These are phyloP conservation scores for Peromyscus maniculatus DNA, from an alignment of 2,113 vertebrate species.

Conservation along the genomic window DNA sequence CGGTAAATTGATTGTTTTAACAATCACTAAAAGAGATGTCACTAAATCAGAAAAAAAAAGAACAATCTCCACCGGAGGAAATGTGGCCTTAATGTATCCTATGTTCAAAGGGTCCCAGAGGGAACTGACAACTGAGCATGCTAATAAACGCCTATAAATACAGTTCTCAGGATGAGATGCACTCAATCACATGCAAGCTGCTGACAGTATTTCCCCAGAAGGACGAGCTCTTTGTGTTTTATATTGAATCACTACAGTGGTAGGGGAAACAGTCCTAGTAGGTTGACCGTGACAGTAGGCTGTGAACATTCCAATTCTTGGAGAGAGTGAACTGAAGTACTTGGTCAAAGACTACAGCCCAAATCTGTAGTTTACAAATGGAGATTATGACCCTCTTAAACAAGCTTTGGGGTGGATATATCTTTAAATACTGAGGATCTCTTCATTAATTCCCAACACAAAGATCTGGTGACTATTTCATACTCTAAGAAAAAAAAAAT, in stretches of 20 bases:
- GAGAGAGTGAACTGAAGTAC: constrained; percentile 26
- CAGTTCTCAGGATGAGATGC: constrained; percentile 5
- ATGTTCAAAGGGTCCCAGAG: background rate
- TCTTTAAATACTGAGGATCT: constrained; percentile 52
- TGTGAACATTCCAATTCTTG: constrained; percentile 22
- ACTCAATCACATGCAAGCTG: constrained; percentile 25
- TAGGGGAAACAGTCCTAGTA: background rate
- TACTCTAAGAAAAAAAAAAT: constrained; percentile 37
- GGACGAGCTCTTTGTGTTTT: background rate
- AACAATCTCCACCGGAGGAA: background rate
- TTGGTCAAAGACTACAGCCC: constrained; percentile 41
- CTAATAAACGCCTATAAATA: constrained; percentile 38
- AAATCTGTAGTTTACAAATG: constrained; percentile 35
- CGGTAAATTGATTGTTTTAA: background rate
- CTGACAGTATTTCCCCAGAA: constrained; percentile 7
- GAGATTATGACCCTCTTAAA: constrained; percentile 42
- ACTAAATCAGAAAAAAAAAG: background rate
- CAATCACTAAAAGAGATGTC: constrained; percentile 17
- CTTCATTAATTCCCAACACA: constrained; percentile 41
- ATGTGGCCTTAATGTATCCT: background rate
- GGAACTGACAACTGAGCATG: background rate
- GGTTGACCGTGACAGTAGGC: constrained; percentile 5
- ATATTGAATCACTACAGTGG: background rate
- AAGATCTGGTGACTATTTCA: constrained; percentile 46
- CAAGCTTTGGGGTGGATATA: constrained; percentile 4